phyloP scores from a whole-genome alignment of 2,113 vertebrate genomes.

The Prionailurus bengalensis region DNA sequence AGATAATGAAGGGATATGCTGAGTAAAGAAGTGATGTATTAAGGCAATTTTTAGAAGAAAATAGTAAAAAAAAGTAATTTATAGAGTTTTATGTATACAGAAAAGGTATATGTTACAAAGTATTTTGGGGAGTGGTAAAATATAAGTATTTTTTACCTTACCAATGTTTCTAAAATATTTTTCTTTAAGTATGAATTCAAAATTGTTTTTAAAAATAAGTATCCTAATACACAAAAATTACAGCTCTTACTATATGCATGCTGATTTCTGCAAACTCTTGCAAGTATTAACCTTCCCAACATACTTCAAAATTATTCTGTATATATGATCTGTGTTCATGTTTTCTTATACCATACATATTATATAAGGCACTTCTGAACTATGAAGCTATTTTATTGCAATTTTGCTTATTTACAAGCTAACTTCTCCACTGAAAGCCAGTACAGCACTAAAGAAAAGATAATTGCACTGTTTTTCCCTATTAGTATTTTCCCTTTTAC shows the following conservation, averaged over 20 bases:
- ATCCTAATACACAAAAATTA: not conserved
- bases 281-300: not conserved
- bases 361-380: not conserved
- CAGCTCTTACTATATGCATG: not conserved
- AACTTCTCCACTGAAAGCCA: not conserved
- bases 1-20: not conserved
- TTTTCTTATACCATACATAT: not conserved
- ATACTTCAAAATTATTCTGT: slow-evolving; percentile 7
- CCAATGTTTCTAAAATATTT: not conserved
- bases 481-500: slow-evolving; percentile 1
- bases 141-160: not conserved
- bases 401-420: slow-evolving; percentile 27
- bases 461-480: not conserved
- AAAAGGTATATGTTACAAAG: not conserved
- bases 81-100: not conserved
- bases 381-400: not conserved
- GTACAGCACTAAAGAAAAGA: not conserved
- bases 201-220: slow-evolving; percentile 33
- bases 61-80: not conserved
- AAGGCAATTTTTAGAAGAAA: not conserved
- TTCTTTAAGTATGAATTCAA: slow-evolving; percentile 3
- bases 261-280: not conserved
- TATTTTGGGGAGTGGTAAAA: not conserved
- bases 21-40: not conserved
- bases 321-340: not conserved